Conservation (phyloP, 2,888 invertebrate genomes). For the Penaeus monodon region DNA sequence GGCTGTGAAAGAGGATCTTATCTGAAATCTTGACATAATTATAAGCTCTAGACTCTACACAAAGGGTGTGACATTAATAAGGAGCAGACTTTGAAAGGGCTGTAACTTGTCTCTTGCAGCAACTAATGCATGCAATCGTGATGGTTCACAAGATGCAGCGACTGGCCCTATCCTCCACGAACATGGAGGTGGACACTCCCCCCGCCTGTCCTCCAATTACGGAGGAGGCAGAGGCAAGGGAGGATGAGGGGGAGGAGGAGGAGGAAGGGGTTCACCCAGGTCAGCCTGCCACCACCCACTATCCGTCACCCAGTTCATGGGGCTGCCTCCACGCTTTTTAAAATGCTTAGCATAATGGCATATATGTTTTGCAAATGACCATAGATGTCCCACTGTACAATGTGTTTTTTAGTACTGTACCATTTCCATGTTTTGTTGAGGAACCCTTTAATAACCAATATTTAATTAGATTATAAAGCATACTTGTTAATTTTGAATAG, state of each 20-base stretch:
- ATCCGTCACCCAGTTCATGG: slow-evolving; percentile 36
- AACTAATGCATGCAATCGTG: slow-evolving; percentile 72
- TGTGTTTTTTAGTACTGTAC: slow-evolving; percentile 20
- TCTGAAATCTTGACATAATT: neutral
- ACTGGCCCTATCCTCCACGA: slow-evolving; percentile 69
- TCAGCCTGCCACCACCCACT: slow-evolving; percentile 52
- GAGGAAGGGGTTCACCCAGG: slow-evolving; percentile 66
- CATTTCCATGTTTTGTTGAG: neutral
- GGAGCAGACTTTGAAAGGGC: slow-evolving; percentile 56
- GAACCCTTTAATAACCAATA: no score
- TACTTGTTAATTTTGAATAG: no score
- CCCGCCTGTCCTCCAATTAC: slow-evolving; percentile 67
- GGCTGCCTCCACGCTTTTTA: slow-evolving; percentile 31
- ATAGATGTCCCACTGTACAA: slow-evolving; percentile 6
- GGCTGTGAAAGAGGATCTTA: slow-evolving; percentile 7
- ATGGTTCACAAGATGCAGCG: slow-evolving; percentile 72
- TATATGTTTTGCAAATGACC: slow-evolving; percentile 27
- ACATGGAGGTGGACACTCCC: slow-evolving; percentile 69
- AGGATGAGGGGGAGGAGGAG: slow-evolving; percentile 67
- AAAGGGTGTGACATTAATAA: slow-evolving; percentile 22
- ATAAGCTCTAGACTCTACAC: slow-evolving; percentile 16
- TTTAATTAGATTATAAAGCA: no score
- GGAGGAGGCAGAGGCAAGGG: slow-evolving; percentile 61
- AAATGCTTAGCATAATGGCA: slow-evolving; percentile 19
- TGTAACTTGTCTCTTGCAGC: slow-evolving; percentile 68